These are phyloP conservation scores for Callitettix versicolor DNA, from an alignment of 1,140 invertebrate species.

Conservation along the genomic window DNA sequence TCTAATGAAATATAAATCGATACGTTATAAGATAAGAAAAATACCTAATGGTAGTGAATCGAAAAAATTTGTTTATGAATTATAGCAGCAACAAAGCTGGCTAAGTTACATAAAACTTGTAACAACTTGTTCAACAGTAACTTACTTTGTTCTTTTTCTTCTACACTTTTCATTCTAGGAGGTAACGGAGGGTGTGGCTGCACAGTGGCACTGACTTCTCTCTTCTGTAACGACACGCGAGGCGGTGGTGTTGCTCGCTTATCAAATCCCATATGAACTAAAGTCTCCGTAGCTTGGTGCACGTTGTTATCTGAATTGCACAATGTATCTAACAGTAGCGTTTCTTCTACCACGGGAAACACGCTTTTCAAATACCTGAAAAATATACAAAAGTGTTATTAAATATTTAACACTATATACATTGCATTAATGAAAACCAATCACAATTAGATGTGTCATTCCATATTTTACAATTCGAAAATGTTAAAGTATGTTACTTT, in stretches of 20 bases:
- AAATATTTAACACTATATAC: no score
- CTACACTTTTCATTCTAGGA: conserved; percentile 51
- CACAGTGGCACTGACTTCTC: conserved; percentile 26
- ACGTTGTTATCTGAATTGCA: conserved; percentile 80
- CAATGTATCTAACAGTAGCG: conserved; percentile 71
- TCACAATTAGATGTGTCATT: no score
- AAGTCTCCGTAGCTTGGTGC: conserved; percentile 67
- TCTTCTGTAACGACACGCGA: conserved; percentile 27
- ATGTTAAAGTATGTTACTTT: no score
- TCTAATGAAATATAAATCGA: no score
- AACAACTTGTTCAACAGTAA: no score
- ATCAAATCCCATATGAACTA: conserved; percentile 67
- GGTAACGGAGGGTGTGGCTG: conserved; percentile 35
- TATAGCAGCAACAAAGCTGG: no score
- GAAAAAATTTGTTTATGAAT: no score
- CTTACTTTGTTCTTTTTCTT: conserved; percentile 65
- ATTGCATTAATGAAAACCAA: no score
- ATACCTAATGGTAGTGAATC: no score
- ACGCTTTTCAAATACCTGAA: conserved; percentile 80
- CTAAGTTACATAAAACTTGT: no score
- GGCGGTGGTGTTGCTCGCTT: conserved; percentile 50
- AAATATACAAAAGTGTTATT: conserved; percentile 21
- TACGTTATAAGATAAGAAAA: no score
- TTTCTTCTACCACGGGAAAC: conserved; percentile 84
- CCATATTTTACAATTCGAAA: no score